Percentiles rank a stretch among this genome's conserved stretches.
These are phyloP conservation scores for Sander vitreus DNA, from an alignment of 2,113 vertebrate species.

Conservation along the genomic window DNA sequence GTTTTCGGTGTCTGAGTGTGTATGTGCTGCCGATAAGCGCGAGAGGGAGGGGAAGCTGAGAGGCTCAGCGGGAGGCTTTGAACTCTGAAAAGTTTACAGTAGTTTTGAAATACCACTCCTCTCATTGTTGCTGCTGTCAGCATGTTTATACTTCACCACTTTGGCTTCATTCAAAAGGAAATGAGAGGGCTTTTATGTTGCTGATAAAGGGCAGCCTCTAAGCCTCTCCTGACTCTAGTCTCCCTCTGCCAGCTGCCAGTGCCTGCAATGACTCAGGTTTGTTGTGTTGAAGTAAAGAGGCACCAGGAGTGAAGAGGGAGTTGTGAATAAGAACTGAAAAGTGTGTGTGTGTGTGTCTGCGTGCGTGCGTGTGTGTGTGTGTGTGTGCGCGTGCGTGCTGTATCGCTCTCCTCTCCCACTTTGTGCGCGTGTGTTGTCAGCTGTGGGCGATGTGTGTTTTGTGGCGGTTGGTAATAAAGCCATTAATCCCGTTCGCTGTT, in stretches of 20 bases:
- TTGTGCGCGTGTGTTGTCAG: conserved; percentile 28
- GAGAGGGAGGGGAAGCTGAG: conserved; percentile 12
- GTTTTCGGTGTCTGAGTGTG: conserved; percentile 15
- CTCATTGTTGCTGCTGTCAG: conserved; percentile 52
- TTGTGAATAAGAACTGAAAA: background rate
- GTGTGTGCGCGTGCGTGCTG: background rate
- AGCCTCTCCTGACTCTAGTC: conserved; percentile 1
- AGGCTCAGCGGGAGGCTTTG: conserved; percentile 15
- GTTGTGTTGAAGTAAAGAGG: conserved; percentile 18
- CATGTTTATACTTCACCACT: conserved; percentile 39
- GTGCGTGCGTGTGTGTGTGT: background rate
- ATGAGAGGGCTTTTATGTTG: conserved; percentile 35
- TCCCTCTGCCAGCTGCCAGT: background rate
- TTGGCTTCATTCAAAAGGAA: conserved; percentile 15
- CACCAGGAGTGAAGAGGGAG: background rate
- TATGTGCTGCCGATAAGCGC: conserved; percentile 9
- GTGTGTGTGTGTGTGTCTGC: conserved; percentile 13
- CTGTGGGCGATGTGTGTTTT: conserved; percentile 48
- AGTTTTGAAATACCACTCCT: conserved; percentile 33
- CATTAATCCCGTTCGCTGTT: conserved; percentile 70
- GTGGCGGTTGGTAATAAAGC: conserved; percentile 64
- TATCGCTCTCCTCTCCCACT: conserved; percentile 4
- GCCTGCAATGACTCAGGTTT: conserved; percentile 14
- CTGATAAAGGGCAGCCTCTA: conserved; percentile 31
- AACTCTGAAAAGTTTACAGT: conserved; percentile 22